Conservation (phyloP, 2,797 vertebrate genomes). For the Rhynchonycteris naso region DNA sequence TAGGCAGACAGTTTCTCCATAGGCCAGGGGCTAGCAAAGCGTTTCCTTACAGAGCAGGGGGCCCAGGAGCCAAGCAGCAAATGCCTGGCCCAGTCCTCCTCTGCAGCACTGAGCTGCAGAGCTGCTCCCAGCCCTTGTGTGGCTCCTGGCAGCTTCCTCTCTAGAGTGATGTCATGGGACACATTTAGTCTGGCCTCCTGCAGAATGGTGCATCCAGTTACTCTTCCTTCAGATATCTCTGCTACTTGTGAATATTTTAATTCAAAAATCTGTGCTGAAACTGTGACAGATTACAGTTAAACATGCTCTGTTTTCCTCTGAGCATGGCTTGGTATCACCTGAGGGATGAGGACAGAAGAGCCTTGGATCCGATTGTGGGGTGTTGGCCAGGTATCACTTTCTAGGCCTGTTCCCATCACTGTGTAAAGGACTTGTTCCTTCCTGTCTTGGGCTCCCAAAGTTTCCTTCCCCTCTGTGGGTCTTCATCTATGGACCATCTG, state of each 20-base stretch:
- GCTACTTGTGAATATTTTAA: conserved; percentile 64
- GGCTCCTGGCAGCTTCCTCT: conserved; percentile 64
- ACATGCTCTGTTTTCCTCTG: not conserved
- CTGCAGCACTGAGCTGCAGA: conserved; percentile 32
- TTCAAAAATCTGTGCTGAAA: conserved; percentile 44
- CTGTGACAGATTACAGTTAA: not conserved
- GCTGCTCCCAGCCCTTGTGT: not conserved
- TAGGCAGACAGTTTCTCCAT: not conserved
- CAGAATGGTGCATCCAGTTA: conserved; percentile 61
- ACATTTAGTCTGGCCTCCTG: conserved; percentile 74
- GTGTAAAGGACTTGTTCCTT: not conserved
- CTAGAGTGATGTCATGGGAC: conserved; percentile 72
- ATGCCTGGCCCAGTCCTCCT: not conserved
- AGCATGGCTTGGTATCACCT: not conserved
- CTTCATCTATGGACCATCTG: not conserved
- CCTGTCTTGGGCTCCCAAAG: not conserved
- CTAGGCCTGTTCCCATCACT: not conserved
- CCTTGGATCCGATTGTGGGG: not conserved
- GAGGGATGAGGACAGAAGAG: not conserved
- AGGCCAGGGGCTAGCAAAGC: not conserved
- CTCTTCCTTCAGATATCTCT: conserved; percentile 68
- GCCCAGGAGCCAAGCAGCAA: not conserved
- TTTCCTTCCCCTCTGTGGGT: not conserved
- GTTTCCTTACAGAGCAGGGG: not conserved
- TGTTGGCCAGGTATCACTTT: not conserved